Evolutionary conservation across 2,888 invertebrate genomes (phyloP).

Genomic region (Drosophila anceps): DNA sequence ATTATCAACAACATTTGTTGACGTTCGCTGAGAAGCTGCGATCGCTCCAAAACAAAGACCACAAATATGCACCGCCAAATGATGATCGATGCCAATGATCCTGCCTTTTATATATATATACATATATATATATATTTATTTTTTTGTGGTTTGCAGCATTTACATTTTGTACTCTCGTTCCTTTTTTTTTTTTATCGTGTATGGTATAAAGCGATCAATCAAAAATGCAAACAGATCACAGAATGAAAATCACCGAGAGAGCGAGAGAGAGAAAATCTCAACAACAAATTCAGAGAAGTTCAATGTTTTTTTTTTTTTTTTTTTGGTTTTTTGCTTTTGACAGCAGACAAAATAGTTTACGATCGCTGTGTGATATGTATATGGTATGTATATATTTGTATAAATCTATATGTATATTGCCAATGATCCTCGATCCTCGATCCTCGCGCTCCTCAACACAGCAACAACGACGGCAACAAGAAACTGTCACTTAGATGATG

Average conservation of each 20-base stretch:
- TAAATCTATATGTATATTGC: conserved; percentile 34
- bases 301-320: conserved; percentile 17
- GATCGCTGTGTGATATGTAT: conserved; percentile 64
- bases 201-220: conserved; percentile 84
- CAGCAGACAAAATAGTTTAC: conserved; percentile 82
- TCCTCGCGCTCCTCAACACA: too few relatives aligned
- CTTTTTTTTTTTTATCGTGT: conserved; percentile 40
- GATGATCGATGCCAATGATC: conserved; percentile 75
- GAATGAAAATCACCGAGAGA: conserved; percentile 29
- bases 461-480: conserved; percentile 2
- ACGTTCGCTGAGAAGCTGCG: conserved; percentile 42
- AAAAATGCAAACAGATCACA: conserved; percentile 79
- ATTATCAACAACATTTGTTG: conserved; percentile 66
- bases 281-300: conserved; percentile 47
- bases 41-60: conserved; percentile 41
- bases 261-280: not conserved
- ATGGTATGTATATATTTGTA: conserved; percentile 16
- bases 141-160: conserved; percentile 55
- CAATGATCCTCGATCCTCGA: conserved; percentile 16
- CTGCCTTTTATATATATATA: conserved; percentile 18
- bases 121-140: conserved; percentile 16
- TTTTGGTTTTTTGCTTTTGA: conserved; percentile 32
- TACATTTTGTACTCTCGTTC: conserved; percentile 73
- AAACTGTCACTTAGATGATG: conserved; percentile 78
- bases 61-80: conserved; percentile 64